Percentiles rank a stretch among this genome's conserved stretches.
These are phyloP conservation scores for Lysiphlebus fabarum DNA, from an alignment of 1,140 invertebrate species.

Conservation along the genomic window DNA sequence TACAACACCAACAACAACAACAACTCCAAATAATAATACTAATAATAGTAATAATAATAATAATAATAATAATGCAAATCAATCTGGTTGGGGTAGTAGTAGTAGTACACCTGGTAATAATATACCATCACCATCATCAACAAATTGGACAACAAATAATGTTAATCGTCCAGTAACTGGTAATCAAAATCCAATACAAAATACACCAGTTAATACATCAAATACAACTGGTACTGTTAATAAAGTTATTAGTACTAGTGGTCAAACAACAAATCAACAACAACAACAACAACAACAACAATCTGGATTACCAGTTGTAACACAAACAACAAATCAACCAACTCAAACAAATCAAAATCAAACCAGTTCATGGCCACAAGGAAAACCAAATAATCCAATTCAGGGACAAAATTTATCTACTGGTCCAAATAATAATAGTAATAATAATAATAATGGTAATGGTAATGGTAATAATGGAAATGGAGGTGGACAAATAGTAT, in stretches of 20 bases:
- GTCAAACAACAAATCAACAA: slow-evolving; percentile 48
- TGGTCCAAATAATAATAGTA: slow-evolving; percentile 46
- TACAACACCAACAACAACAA: slow-evolving; percentile 63
- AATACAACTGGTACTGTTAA: slow-evolving; percentile 48
- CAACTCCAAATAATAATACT: slow-evolving; percentile 41
- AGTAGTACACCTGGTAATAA: slow-evolving; percentile 57
- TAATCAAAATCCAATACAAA: slow-evolving; percentile 50
- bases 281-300: slow-evolving; percentile 50
- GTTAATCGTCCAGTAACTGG: slow-evolving; percentile 46
- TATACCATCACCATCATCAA: slow-evolving; percentile 44
- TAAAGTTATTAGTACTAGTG: slow-evolving; percentile 49
- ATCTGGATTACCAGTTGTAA: slow-evolving; percentile 44
- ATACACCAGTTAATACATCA: slow-evolving; percentile 37
- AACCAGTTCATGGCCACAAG: slow-evolving; percentile 51
- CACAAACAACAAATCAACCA: slow-evolving; percentile 48
- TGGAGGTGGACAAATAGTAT: too few relatives aligned
- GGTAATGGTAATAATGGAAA: too few relatives aligned
- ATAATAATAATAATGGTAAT: slow-evolving; percentile 35
- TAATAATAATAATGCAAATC: slow-evolving; percentile 60
- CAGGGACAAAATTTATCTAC: slow-evolving; percentile 42
- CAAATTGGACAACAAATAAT: slow-evolving; percentile 45
- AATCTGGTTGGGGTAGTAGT: slow-evolving; percentile 54
- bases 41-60: too few relatives aligned
- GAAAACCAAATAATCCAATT: slow-evolving; percentile 50
- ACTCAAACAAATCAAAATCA: slow-evolving; percentile 45